Percentiles rank a stretch among this genome's conserved stretches.
These are phyloP conservation scores for Falco rusticolus DNA, from an alignment of 2,797 vertebrate genomes.

Conservation along the genomic window DNA sequence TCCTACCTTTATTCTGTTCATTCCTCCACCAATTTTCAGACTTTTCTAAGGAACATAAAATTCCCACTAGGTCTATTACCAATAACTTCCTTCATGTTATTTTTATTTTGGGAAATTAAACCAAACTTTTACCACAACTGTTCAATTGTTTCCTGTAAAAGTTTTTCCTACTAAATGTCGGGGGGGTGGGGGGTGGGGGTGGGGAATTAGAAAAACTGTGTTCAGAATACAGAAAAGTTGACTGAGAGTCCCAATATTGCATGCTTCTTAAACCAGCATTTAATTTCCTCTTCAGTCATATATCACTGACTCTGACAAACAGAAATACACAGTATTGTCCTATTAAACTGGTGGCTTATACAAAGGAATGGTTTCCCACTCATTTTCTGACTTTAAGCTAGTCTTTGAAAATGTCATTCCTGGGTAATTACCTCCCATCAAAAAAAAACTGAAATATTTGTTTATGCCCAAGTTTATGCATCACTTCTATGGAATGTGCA, in stretches of 20 bases:
- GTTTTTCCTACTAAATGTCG: neutral
- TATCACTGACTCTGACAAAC: neutral
- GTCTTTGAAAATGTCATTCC: neutral
- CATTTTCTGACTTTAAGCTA: neutral
- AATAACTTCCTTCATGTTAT: neutral
- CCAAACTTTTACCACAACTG: neutral
- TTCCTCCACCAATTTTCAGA: neutral
- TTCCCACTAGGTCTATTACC: neutral
- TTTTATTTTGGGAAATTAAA: slow-evolving; percentile 9
- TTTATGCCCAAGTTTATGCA: neutral
- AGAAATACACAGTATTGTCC: neutral
- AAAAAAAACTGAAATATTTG: neutral
- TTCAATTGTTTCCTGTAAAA: neutral
- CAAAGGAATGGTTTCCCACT: neutral
- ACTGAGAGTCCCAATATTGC: neutral
- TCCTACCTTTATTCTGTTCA: neutral
- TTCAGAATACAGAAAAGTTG: neutral
- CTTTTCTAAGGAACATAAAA: neutral
- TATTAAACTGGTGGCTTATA: neutral
- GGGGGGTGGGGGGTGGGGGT: neutral
- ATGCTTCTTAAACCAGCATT: neutral
- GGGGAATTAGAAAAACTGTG: neutral
- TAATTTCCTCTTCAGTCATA: neutral
- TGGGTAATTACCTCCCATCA: neutral
- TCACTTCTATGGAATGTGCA: neutral